phyloP scores from a whole-genome alignment of 1,140 invertebrate genomes.

The Pseudomyrmex cubaensis region DNA sequence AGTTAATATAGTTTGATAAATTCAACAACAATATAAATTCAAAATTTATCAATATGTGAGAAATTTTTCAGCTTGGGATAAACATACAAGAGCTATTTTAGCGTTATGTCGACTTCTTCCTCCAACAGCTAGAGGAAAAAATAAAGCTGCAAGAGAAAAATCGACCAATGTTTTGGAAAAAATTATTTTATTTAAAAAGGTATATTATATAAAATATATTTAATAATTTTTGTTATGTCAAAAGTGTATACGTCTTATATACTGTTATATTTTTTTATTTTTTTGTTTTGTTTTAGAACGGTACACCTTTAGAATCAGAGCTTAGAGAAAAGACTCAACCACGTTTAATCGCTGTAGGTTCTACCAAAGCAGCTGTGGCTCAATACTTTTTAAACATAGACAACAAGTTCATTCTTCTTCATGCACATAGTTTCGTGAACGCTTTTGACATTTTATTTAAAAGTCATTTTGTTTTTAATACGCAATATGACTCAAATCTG shows the following conservation, averaged over 20 bases:
- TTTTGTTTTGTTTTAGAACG: background rate
- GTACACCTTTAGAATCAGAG: background rate
- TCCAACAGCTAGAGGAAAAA: background rate
- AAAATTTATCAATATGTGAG: no score
- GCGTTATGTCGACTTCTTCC: conserved; percentile 3
- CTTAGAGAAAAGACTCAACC: background rate
- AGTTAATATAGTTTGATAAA: no score
- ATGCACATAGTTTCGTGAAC: no score
- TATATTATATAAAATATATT: background rate
- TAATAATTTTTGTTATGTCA: no score
- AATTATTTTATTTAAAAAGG: conserved; percentile 5
- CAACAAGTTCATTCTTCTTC: no score
- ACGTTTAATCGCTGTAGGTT: background rate
- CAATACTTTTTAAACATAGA: conserved; percentile 4
- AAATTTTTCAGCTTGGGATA: no score
- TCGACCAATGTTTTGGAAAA: background rate
- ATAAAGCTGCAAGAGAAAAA: background rate
- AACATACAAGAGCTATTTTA: background rate
- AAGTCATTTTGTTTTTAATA: no score
- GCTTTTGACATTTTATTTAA: no score
- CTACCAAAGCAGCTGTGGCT: conserved; percentile 4
- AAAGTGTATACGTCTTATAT: no score
- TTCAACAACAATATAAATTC: no score
- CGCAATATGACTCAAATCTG: no score
- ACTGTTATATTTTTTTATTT: no score